Evolutionary conservation across 2,797 vertebrate genomes (phyloP).

Genomic region (Gymnopithys bicolor): DNA sequence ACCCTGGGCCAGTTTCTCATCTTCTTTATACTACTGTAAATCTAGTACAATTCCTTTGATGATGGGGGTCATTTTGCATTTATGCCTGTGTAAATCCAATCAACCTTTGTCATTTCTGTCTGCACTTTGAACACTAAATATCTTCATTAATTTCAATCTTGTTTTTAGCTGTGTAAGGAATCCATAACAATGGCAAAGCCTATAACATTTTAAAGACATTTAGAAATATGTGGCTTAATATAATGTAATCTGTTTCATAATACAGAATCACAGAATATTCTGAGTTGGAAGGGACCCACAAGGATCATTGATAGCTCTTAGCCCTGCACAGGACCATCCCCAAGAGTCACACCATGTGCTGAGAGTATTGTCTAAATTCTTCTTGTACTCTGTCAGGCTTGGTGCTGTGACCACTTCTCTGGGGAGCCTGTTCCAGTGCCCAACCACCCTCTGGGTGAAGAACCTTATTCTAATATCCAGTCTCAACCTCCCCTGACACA

Average conservation of each 20-base stretch:
- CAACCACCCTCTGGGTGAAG: not conserved
- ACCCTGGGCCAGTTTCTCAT: not conserved
- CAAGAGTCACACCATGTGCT: not conserved
- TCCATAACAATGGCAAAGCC: not conserved
- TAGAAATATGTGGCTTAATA: not conserved
- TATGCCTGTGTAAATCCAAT: not conserved
- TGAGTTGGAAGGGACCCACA: not conserved
- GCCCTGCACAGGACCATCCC: not conserved
- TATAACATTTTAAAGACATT: not conserved
- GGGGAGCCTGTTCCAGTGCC: not conserved
- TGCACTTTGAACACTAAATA: not conserved
- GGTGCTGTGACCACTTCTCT: not conserved
- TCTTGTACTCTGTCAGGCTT: not conserved
- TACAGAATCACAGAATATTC: not conserved
- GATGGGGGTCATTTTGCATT: not conserved
- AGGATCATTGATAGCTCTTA: not conserved
- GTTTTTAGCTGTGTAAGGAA: not conserved
- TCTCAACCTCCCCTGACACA: not conserved
- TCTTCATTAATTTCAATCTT: not conserved
- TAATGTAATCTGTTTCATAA: not conserved
- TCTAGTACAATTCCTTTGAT: not conserved
- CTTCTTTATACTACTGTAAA: not conserved
- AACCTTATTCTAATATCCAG: not conserved
- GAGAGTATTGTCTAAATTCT: not conserved
- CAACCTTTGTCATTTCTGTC: not conserved